These are phyloP conservation scores for Drosophila pectinifera DNA, from an alignment of 1,140 invertebrate genomes.

Conservation along the genomic window DNA sequence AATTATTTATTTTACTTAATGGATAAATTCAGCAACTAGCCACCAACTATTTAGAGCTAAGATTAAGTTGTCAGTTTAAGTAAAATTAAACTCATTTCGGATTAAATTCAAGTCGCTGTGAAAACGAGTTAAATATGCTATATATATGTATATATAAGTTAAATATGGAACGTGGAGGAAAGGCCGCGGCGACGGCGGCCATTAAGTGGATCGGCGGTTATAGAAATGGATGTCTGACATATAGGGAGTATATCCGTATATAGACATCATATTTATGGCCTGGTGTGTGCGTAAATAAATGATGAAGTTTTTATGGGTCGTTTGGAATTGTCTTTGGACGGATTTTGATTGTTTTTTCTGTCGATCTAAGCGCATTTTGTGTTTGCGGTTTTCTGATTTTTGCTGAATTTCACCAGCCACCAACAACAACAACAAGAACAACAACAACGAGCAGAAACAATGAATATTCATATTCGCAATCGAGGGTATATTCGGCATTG, in stretches of 20 bases:
- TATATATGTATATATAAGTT: too few species aligned
- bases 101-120: background rate
- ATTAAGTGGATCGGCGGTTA: slow-evolving; percentile 28
- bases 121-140: slow-evolving; percentile 47
- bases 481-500: slow-evolving; percentile 49
- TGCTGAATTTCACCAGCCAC: slow-evolving; percentile 59
- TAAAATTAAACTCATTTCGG: background rate
- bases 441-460: slow-evolving; percentile 21
- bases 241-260: slow-evolving; percentile 17
- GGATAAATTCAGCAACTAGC: background rate
- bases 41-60: background rate
- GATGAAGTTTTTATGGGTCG: slow-evolving; percentile 57
- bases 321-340: slow-evolving; percentile 42
- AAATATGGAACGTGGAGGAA: background rate
- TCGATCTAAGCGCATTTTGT: slow-evolving; percentile 79
- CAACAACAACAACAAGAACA: slow-evolving; percentile 21
- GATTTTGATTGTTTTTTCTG: slow-evolving; percentile 63
- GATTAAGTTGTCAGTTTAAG: background rate
- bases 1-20: background rate
- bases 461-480: slow-evolving; percentile 52
- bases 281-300: slow-evolving; percentile 51
- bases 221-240: slow-evolving; percentile 3
- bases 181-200: background rate
- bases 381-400: slow-evolving; percentile 72
- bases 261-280: slow-evolving; percentile 45